These are phyloP conservation scores for Platycheirus albimanus DNA, from an alignment of 2,888 invertebrate genomes.

Conservation along the genomic window DNA sequence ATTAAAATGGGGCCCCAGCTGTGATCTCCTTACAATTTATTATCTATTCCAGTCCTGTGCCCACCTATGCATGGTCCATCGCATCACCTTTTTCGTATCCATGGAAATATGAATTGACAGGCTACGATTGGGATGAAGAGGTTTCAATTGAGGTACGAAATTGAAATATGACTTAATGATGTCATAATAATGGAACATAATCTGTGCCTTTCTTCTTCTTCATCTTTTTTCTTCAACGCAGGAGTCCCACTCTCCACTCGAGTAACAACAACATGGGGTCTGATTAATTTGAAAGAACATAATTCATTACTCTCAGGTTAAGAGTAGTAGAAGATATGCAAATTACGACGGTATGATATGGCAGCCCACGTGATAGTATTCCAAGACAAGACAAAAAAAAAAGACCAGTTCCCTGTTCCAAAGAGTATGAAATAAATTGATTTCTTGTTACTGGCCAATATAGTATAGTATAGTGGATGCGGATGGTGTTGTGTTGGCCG, in stretches of 20 bases:
- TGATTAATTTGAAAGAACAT: conserved; percentile 72
- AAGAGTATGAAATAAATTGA: conserved; percentile 50
- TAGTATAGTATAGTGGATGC: neutral
- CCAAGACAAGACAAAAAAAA: neutral
- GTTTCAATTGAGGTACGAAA: conserved; percentile 70
- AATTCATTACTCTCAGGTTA: conserved; percentile 45
- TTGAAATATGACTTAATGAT: conserved; percentile 74
- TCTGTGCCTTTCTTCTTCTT: conserved; percentile 65
- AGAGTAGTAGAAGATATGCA: conserved; percentile 52
- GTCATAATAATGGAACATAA: conserved; percentile 73
- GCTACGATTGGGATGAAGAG: conserved; percentile 42
- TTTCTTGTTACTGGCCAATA: conserved; percentile 45
- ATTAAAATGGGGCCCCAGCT: no score
- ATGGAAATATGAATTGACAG: conserved; percentile 57
- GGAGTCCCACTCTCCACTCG: conserved; percentile 1
- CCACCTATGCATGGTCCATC: conserved; percentile 19
- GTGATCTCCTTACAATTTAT: neutral
- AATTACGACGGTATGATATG: conserved; percentile 63
- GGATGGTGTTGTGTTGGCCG: conserved; percentile 17
- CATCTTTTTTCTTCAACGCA: no score
- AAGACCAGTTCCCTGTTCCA: neutral
- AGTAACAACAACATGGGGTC: conserved; percentile 14
- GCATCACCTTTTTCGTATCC: conserved; percentile 13
- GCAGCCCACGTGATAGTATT: conserved; percentile 36
- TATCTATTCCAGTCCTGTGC: conserved; percentile 8